Evolutionary conservation across 2,797 vertebrate species (phyloP), one percentile per base, ranked within the genome.

Genomic region (Coluber constrictor): DNA sequence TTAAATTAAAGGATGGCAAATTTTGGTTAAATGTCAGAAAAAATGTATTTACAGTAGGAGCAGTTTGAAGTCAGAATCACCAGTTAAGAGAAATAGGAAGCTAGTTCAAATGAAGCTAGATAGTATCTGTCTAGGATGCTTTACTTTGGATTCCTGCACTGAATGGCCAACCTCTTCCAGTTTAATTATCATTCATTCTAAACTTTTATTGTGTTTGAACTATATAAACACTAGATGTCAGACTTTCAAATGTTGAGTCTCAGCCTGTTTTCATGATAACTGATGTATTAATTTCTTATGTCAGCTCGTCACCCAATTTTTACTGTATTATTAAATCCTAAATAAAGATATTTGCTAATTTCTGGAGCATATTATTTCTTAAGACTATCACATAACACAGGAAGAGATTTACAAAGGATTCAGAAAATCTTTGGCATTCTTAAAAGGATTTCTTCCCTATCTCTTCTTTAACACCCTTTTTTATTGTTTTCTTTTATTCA

Each of bases 151-250:
- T 47, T 83, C 37, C 20, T 83, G 37, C 20, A 83, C 20, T 83
- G 74, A 83, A 83, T 83, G 37, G 9, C 0, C 8, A 25, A 47
- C 20, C 20, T 83, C 74, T 47, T 83, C 20, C 20, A 5, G 74
- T 83, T 43, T 43, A 43, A 79, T 79, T 20, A 79, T 79, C 10
- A 47, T 83, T 47, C 74, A 47, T 12, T 83, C 9, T 47, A 83
- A 83, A 83, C 3, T 47, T 20, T 83, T 25, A 20, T 83, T 83
- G 74, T 47, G 74, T 47, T 91, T 95, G 93, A 93, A 90, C 15
- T 47, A 87, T 1, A 87, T 94, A 32, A 32, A 95, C 96, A 96
- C 96, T 96, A 96, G 97, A 94, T 96, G 96, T 95, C 96, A 93
- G 94, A 90, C 93, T 95, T 93, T 92, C 90, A 91, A 96, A 94